Evolutionary conservation across 2,797 vertebrate genomes (phyloP).

Genomic region (Dryobates pubescens): DNA sequence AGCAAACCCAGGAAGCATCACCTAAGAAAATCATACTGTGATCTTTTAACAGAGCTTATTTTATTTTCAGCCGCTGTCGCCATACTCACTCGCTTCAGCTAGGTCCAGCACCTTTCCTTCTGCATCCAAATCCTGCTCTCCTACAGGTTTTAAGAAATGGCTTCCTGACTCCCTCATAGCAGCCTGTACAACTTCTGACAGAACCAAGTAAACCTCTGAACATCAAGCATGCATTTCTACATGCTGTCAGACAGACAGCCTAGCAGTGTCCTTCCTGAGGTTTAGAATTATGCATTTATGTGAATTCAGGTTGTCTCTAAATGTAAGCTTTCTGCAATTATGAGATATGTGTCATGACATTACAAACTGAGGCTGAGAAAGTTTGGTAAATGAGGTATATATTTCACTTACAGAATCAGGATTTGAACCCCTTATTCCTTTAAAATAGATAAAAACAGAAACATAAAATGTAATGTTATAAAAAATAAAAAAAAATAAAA

Average conservation of each 20-base stretch:
- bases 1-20: neutral
- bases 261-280: neutral
- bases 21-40: neutral
- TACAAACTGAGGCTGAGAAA: neutral
- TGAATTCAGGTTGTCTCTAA: neutral
- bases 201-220: neutral
- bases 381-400: neutral
- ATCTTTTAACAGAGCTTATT: neutral
- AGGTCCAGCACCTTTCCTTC: neutral
- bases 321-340: neutral
- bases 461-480: neutral
- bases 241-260: neutral
- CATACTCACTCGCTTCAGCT: neutral
- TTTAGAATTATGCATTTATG: neutral
- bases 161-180: neutral
- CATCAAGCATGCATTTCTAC: neutral
- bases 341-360: neutral
- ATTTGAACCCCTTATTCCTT: neutral
- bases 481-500: neutral
- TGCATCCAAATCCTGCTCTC: neutral
- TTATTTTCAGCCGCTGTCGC: neutral
- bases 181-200: neutral
- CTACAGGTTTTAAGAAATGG: neutral
- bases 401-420: neutral
- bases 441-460: constrained; percentile 12